Conservation (phyloP, 1,140 invertebrate species). For the Eueides isabella region DNA sequence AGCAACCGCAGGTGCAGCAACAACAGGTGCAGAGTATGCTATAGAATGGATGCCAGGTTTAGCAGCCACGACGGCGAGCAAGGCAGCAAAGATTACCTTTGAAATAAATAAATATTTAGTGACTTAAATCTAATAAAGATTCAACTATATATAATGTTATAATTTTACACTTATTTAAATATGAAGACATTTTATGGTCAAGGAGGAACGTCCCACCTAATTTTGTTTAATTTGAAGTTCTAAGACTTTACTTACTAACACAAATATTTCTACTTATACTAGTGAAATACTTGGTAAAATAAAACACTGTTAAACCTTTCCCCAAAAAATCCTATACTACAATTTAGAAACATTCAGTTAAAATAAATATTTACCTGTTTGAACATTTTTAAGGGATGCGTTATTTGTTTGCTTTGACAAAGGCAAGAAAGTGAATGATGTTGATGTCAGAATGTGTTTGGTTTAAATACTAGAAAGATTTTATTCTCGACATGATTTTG, state of each 20-base stretch:
- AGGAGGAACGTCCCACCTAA: too few relatives aligned
- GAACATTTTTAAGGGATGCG: slow-evolving; percentile 60
- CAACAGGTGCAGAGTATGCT: slow-evolving; percentile 54
- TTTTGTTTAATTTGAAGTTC: too few relatives aligned
- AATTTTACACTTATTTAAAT: not conserved
- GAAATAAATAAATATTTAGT: slow-evolving; percentile 18
- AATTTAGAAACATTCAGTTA: too few relatives aligned
- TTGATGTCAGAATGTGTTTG: slow-evolving; percentile 22
- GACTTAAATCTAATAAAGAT: not conserved
- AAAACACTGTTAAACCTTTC: too few relatives aligned
- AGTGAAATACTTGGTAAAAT: too few relatives aligned
- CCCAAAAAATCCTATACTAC: too few relatives aligned
- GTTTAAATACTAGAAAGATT: slow-evolving; percentile 65
- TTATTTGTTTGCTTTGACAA: slow-evolving; percentile 39
- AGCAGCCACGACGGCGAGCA: slow-evolving; percentile 61
- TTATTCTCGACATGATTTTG: slow-evolving; percentile 54
- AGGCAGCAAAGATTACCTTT: slow-evolving; percentile 58
- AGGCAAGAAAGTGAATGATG: slow-evolving; percentile 57
- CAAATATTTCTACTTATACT: too few relatives aligned
- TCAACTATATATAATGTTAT: not conserved
- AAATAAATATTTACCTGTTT: slow-evolving; percentile 59
- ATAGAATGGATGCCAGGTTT: slow-evolving; percentile 71
- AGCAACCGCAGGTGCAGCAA: slow-evolving; percentile 47
- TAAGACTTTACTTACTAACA: too few relatives aligned
- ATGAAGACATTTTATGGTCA: too few relatives aligned